A percentile compares a stretch with the other conserved stretches of the same genome.
Conservation (phyloP, 2,113 vertebrate species). For the Trogon melanurus region DNA sequence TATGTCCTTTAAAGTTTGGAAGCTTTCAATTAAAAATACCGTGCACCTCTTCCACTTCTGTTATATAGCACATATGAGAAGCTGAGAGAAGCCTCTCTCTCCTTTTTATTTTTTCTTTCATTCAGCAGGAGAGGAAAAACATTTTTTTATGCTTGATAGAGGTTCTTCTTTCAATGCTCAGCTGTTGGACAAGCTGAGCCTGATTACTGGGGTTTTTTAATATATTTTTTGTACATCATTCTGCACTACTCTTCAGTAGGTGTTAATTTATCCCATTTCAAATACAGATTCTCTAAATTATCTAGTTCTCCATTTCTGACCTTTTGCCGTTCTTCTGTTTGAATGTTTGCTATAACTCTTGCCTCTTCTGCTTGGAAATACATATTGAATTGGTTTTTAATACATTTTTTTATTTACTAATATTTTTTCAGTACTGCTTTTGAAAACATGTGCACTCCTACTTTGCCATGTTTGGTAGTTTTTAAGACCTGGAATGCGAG, state of each 20-base stretch:
- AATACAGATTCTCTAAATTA: not conserved
- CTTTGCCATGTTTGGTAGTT: not conserved
- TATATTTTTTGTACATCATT: not conserved
- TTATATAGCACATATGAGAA: not conserved
- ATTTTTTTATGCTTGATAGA: not conserved
- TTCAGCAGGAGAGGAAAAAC: not conserved
- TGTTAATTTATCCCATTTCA: not conserved
- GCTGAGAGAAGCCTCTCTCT: not conserved
- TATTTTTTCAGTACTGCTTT: not conserved
- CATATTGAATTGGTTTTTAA: not conserved
- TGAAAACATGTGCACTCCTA: not conserved
- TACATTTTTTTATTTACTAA: not conserved
- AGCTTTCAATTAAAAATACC: not conserved
- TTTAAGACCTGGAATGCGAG: not conserved
- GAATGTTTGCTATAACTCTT: not conserved
- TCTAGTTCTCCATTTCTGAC: not conserved
- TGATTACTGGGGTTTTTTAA: not conserved
- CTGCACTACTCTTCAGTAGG: not conserved
- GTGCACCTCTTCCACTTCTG: not conserved
- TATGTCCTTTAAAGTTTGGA: not conserved
- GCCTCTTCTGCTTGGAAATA: not conserved
- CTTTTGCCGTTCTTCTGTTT: not conserved
- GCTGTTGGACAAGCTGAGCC: not conserved
- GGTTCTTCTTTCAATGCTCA: not conserved
- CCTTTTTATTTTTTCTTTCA: not conserved